Base-by-base conservation (phyloP, 1,140 invertebrate species). In the Neodiprion pinetum region DNA sequence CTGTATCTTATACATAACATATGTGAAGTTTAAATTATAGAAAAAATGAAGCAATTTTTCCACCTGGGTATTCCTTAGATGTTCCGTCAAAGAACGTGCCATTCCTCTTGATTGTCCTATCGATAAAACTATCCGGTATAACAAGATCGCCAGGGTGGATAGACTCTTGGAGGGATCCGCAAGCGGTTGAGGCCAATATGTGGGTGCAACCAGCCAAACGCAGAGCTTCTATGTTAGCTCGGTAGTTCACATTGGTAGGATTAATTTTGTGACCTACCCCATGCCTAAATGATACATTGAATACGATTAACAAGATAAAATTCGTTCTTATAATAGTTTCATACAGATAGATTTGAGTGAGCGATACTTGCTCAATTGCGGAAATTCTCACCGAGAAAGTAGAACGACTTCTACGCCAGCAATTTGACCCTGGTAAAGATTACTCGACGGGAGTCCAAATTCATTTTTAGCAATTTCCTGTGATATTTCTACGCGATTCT, bases 161-260 rank as follows among this genome's bases (percentile, higher is more conserved):
- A 12, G 96, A 88, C 86, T 99, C 96, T 67, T 93, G 91, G 28
- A 99, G 89, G 0, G 98, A 99, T 1, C 99, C 99, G 80, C 94
- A 96, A 14, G 97, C 97, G 5, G 96, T 96, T 1, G 96, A 94
- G 3, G 95, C 97, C 72, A 99, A 89, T 9, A 99, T 86, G 85
- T 99, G 97, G 0, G 96, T 98, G 83, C 97, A 99, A 0, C 97
- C 96, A 71, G 92, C 89, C 73, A 94, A 82, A 77, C 96, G 95
- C 71, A 99, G 87, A 1, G 98, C 97, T 94, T 96, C 98, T 68
- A 99, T 94, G 85, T 99, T 99, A 4, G 98, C 98, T 75, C 98
- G 92, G 87, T 98, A 99, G 87, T 99, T 99, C 0, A 99, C 91
- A 80, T 93, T 92, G 21, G 91, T 93, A 0, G 97, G 97, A 86